These are phyloP conservation scores for Macquaria ambigua DNA, from an alignment of 2,113 vertebrate species.

Conservation along the genomic window DNA sequence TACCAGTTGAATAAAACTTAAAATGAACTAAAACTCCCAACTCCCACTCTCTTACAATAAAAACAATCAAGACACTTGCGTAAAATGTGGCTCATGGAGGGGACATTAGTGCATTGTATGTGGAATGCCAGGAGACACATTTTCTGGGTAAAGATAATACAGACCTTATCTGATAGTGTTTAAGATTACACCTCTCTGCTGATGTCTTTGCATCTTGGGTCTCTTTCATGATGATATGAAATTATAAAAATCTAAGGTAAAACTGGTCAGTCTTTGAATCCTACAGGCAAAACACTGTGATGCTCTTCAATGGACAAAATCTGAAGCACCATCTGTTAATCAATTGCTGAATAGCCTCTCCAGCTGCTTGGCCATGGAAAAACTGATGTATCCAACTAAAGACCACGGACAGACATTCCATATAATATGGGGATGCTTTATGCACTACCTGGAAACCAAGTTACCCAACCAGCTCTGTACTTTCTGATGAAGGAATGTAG, in stretches of 20 bases:
- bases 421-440: not conserved
- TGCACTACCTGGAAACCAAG: not conserved
- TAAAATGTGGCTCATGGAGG: too few species aligned
- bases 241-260: not conserved
- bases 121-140: too few species aligned
- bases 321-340: not conserved
- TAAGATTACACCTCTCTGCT: too few species aligned
- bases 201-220: too few species aligned
- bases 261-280: not conserved
- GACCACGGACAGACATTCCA: not conserved
- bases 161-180: too few species aligned
- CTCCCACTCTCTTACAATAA: too few species aligned
- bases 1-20: too few species aligned
- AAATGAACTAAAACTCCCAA: too few species aligned
- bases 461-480: not conserved
- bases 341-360: not conserved
- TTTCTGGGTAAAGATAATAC: too few species aligned
- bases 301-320: not conserved
- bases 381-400: too few species aligned
- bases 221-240: not conserved
- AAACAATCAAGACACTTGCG: too few species aligned
- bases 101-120: too few species aligned
- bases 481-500: not conserved
- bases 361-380: not conserved
- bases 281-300: not conserved